Percentiles rank a stretch among this genome's conserved stretches.
phyloP scores from a whole-genome alignment of 2,888 invertebrate species.

The Trissoscelio sp. region DNA sequence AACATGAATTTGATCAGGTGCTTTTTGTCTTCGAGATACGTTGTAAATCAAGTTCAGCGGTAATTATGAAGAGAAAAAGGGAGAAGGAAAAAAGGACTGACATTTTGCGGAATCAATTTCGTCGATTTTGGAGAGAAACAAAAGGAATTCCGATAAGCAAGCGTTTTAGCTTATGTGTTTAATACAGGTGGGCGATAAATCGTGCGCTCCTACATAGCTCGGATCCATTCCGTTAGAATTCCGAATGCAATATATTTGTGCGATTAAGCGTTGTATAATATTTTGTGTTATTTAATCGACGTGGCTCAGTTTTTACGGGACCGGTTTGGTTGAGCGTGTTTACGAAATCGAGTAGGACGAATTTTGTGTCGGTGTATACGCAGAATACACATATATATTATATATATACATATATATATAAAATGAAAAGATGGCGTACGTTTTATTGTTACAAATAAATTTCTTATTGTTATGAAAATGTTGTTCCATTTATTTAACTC shows the following conservation, averaged over 20 bases:
- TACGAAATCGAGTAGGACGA: conserved; percentile 65
- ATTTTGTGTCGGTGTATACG: conserved; percentile 57
- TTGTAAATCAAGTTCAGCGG: conserved; percentile 36
- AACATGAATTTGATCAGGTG: conserved; percentile 54
- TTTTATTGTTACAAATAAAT: conserved; percentile 65
- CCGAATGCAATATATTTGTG: conserved; percentile 65
- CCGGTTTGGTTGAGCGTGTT: conserved; percentile 65
- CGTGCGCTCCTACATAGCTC: conserved; percentile 48
- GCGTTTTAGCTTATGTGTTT: conserved; percentile 55
- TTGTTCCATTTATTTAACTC: conserved; percentile 62
- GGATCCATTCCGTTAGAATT: conserved; percentile 61
- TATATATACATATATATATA: conserved; percentile 41
- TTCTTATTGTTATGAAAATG: conserved; percentile 59
- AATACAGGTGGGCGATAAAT: conserved; percentile 68
- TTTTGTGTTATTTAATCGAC: conserved; percentile 68
- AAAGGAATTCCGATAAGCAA: conserved; percentile 47
- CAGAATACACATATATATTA: conserved; percentile 34
- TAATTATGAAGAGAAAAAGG: conserved; percentile 5
- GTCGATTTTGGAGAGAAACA: conserved; percentile 40
- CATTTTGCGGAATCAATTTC: conserved; percentile 48
- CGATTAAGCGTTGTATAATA: conserved; percentile 67
- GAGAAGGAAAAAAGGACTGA: conserved; percentile 3
- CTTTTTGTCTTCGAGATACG: conserved; percentile 44
- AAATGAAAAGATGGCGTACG: conserved; percentile 34
- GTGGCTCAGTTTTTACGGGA: conserved; percentile 67